Conservation (phyloP, 2,797 vertebrate species). For the Parauchenoglanis punctatus region DNA sequence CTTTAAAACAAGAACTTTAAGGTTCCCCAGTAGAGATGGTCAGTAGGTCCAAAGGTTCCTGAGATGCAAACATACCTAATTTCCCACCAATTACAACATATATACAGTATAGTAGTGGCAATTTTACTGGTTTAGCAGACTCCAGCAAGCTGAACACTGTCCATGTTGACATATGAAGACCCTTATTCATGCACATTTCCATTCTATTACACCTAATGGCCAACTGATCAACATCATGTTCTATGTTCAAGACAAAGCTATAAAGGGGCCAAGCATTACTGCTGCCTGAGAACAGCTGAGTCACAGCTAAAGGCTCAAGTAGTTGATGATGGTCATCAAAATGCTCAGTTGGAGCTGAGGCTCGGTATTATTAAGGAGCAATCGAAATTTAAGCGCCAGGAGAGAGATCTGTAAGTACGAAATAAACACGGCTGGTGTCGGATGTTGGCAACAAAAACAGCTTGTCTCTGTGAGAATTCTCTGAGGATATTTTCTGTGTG, state of each 20-base stretch:
- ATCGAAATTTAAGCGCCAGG: slow-evolving; percentile 17
- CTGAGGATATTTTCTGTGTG: slow-evolving; percentile 26
- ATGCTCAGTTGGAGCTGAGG: neutral
- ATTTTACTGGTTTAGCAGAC: slow-evolving; percentile 16
- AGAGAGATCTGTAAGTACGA: slow-evolving; percentile 38
- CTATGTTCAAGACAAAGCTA: slow-evolving; percentile 56
- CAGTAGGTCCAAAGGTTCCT: neutral
- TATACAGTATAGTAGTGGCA: neutral
- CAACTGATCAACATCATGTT: slow-evolving; percentile 48
- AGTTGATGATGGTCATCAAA: slow-evolving; percentile 31
- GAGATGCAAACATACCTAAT: neutral
- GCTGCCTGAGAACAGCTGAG: slow-evolving; percentile 66
- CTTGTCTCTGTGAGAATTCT: slow-evolving; percentile 33
- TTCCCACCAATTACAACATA: neutral
- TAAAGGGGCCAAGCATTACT: slow-evolving; percentile 62
- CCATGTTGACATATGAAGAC: slow-evolving; percentile 66
- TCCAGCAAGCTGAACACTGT: slow-evolving; percentile 66
- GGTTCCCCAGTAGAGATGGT: neutral
- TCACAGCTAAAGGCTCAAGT: slow-evolving; percentile 52
- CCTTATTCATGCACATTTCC: slow-evolving; percentile 64
- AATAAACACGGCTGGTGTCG: slow-evolving; percentile 30
- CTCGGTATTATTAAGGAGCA: slow-evolving; percentile 1
- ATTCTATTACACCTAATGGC: slow-evolving; percentile 65
- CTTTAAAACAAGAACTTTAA: neutral
- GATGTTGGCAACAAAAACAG: slow-evolving; percentile 19